These are phyloP conservation scores for Macrosiphum euphorbiae DNA, from an alignment of 2,888 invertebrate genomes.

Conservation along the genomic window DNA sequence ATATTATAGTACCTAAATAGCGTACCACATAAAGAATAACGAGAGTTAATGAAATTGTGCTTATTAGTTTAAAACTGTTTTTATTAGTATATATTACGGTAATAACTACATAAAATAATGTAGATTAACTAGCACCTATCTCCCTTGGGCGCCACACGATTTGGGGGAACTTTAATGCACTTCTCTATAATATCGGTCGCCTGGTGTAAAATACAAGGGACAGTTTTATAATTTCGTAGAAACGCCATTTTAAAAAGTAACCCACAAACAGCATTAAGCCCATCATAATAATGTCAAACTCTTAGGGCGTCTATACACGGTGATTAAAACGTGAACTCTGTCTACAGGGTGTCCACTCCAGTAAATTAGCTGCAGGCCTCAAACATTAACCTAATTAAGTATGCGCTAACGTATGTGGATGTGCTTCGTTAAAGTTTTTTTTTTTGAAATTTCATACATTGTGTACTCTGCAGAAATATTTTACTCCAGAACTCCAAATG, in stretches of 20 bases:
- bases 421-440: background rate
- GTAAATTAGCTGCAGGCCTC: background rate
- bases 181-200: background rate
- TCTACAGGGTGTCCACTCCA: background rate
- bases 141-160: background rate
- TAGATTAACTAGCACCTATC: background rate
- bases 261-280: background rate
- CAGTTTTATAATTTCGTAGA: background rate
- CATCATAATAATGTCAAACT: background rate
- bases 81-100: background rate
- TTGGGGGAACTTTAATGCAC: background rate
- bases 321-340: background rate
- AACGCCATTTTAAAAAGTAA: background rate
- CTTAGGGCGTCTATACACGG: background rate
- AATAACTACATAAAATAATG: background rate
- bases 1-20: background rate
- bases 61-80: background rate
- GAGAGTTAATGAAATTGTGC: background rate
- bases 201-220: background rate
- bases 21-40: background rate
- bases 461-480: background rate
- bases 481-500: background rate
- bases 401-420: background rate
- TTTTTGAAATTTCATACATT: background rate
- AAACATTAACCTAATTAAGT: background rate